Percentiles rank a stretch among this genome's conserved stretches.
Conservation (phyloP, 2,797 vertebrate genomes). For the Acanthornis magna region DNA sequence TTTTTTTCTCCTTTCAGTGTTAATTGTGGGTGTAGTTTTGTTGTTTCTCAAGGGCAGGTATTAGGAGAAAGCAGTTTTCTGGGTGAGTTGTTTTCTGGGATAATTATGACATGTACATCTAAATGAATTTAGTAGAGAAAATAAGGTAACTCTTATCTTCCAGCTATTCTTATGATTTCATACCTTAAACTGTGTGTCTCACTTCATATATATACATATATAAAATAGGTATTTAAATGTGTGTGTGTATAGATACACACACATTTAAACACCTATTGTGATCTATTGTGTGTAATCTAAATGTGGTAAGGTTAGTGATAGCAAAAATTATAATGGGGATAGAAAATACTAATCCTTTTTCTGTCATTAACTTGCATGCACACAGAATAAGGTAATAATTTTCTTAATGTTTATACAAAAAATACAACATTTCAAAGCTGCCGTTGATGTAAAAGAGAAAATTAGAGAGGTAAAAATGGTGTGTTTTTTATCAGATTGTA, state of each 20-base stretch:
- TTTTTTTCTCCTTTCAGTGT: not conserved
- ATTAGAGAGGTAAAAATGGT: not conserved
- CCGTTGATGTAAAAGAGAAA: not conserved
- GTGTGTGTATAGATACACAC: rapidly evolving
- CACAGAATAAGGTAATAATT: not conserved
- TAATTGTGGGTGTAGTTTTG: not conserved
- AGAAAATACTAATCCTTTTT: not conserved
- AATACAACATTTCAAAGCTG: not conserved
- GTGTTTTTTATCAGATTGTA: not conserved
- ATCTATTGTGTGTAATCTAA: not conserved
- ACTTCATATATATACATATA: not conserved
- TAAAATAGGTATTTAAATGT: not conserved
- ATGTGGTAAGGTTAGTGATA: not conserved
- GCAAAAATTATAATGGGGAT: not conserved
- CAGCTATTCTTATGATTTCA: not conserved
- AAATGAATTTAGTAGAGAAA: not conserved
- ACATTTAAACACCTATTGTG: not conserved
- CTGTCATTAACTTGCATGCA: not conserved
- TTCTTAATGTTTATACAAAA: not conserved
- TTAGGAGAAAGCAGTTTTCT: not conserved
- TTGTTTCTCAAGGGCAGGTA: not conserved
- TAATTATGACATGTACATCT: not conserved
- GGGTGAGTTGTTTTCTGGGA: not conserved
- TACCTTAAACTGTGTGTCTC: not conserved
- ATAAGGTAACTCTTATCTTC: not conserved